phyloP scores from a whole-genome alignment of 2,113 vertebrate genomes.

The Propithecus coquereli region DNA sequence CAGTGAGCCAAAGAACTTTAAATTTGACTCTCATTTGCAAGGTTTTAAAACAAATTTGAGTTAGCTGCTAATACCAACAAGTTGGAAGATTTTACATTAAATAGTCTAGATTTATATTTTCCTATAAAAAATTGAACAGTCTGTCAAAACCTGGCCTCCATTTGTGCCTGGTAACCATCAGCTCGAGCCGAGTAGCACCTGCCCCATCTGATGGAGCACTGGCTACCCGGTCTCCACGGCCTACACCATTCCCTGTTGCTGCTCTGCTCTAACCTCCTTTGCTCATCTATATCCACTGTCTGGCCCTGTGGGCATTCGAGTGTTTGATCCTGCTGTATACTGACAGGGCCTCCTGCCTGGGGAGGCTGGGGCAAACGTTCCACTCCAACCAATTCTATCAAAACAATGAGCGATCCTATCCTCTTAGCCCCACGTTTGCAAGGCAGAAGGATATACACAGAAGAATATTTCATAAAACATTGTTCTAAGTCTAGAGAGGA shows the following conservation, averaged over 20 bases:
- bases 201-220: not conserved
- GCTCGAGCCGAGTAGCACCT: not conserved
- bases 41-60: constrained; percentile 50
- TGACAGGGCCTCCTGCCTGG: not conserved
- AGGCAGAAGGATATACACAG: not conserved
- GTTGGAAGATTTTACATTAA: not conserved
- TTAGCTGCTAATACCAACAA: not conserved
- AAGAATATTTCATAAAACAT: not conserved
- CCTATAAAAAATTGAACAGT: not conserved
- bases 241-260: not conserved
- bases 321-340: not conserved
- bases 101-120: not conserved
- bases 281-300: not conserved
- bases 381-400: not conserved
- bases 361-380: too few relatives aligned
- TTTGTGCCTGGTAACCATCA: not conserved
- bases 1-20: not conserved
- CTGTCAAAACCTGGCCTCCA: not conserved
- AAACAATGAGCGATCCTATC: not conserved
- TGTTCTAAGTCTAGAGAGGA: not conserved
- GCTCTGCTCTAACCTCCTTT: not conserved
- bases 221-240: not conserved
- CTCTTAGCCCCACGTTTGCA: not conserved
- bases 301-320: not conserved
- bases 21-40: not conserved